These are phyloP conservation scores for Crotophaga sulcirostris DNA, from an alignment of 2,113 vertebrate genomes.

Conservation along the genomic window DNA sequence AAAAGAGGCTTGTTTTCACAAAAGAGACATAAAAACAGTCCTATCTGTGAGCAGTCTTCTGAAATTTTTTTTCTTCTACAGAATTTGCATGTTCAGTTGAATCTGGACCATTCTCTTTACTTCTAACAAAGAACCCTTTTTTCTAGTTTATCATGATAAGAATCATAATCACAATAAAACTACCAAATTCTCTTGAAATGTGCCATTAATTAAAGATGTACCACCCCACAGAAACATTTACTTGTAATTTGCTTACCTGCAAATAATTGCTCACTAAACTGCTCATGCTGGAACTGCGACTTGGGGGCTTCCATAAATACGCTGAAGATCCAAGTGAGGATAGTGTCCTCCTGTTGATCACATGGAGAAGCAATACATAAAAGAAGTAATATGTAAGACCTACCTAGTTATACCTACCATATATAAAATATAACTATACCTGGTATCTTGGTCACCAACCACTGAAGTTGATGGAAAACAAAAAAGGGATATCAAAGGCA, in stretches of 20 bases:
- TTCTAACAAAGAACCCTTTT: background rate
- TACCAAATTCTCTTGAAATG: background rate
- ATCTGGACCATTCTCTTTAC: background rate
- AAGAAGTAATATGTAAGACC: background rate
- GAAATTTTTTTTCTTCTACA: background rate
- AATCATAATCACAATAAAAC: background rate
- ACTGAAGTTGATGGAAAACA: background rate
- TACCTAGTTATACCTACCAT: background rate
- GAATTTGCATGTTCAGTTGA: background rate
- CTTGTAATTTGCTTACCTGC: constrained; percentile 78
- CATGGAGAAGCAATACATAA: background rate
- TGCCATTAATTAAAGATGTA: background rate
- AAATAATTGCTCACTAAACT: constrained; percentile 89
- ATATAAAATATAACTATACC: background rate
- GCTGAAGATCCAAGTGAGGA: constrained; percentile 75
- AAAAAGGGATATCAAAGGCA: background rate
- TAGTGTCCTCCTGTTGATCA: constrained; percentile 82
- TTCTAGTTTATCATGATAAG: background rate
- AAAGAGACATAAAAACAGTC: background rate
- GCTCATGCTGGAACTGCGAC: constrained; percentile 93
- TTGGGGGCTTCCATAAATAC: constrained; percentile 88
- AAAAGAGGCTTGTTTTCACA: background rate
- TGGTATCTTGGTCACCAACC: background rate
- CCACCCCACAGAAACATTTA: background rate
- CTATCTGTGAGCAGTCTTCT: background rate